These are phyloP conservation scores for Albula glossodonta DNA, from an alignment of 2,113 vertebrate species.

Conservation along the genomic window DNA sequence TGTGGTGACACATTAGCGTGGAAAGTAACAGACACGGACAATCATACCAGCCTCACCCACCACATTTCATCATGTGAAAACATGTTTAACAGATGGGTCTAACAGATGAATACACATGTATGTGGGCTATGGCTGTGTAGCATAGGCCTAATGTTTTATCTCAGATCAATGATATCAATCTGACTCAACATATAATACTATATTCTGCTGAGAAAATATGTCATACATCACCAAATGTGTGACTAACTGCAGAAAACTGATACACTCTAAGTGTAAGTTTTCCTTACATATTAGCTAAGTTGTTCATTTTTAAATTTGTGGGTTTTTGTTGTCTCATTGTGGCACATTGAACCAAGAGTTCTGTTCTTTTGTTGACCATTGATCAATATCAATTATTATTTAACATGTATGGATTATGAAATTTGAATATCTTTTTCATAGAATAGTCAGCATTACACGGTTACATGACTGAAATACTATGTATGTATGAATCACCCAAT, in stretches of 20 bases:
- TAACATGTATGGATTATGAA: neutral
- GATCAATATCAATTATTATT: neutral
- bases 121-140: neutral
- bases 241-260: neutral
- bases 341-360: neutral
- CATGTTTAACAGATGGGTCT: neutral
- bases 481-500: neutral
- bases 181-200: neutral
- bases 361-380: neutral
- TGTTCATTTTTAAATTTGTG: neutral
- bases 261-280: neutral
- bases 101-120: neutral
- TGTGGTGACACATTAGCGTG: neutral
- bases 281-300: neutral
- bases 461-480: neutral
- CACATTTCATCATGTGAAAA: neutral
- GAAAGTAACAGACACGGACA: neutral
- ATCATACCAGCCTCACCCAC: neutral
- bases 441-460: neutral
- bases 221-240: neutral
- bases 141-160: neutral
- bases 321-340: no score
- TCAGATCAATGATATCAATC: neutral
- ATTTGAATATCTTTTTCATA: neutral
- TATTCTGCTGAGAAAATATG: neutral